These are phyloP conservation scores for Catonia carolina DNA, from an alignment of 2,888 invertebrate genomes.

Conservation along the genomic window DNA sequence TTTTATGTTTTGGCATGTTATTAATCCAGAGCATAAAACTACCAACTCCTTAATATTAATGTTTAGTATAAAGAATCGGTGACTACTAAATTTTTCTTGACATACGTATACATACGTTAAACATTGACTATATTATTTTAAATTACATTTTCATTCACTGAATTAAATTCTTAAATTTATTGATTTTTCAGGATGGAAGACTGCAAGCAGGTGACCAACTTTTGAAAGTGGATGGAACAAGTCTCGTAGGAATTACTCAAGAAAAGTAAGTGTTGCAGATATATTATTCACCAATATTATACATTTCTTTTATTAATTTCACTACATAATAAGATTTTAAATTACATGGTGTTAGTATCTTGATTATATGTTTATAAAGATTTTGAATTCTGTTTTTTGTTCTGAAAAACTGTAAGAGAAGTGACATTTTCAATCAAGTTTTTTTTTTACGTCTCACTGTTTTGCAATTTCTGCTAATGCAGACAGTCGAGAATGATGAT, in stretches of 20 bases:
- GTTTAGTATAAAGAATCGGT: not conserved
- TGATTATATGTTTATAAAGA: too few species aligned
- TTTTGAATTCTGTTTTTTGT: too few species aligned
- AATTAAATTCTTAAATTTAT: not conserved
- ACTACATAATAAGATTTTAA: conserved; percentile 4
- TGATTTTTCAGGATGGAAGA: conserved; percentile 67
- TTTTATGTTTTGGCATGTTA: too few species aligned
- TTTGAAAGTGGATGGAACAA: conserved; percentile 93
- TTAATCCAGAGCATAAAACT: too few species aligned
- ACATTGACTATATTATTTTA: too few species aligned
- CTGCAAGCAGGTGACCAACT: conserved; percentile 96
- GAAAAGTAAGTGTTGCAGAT: conserved; percentile 55
- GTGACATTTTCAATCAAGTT: too few species aligned
- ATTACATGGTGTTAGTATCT: too few species aligned
- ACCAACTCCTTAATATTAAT: not conserved
- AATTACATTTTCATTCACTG: not conserved
- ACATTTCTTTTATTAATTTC: not conserved
- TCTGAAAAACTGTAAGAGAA: too few species aligned
- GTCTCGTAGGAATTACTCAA: conserved; percentile 78
- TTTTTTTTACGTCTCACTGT: too few species aligned
- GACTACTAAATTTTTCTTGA: not conserved
- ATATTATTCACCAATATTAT: not conserved
- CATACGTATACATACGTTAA: not conserved
- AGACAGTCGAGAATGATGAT: too few species aligned
- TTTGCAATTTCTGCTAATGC: too few species aligned